A percentile compares a stretch with the other conserved stretches of the same genome.
Evolutionary conservation across 2,113 vertebrate species (phyloP).

Genomic region (Oreotrochilus melanogaster): DNA sequence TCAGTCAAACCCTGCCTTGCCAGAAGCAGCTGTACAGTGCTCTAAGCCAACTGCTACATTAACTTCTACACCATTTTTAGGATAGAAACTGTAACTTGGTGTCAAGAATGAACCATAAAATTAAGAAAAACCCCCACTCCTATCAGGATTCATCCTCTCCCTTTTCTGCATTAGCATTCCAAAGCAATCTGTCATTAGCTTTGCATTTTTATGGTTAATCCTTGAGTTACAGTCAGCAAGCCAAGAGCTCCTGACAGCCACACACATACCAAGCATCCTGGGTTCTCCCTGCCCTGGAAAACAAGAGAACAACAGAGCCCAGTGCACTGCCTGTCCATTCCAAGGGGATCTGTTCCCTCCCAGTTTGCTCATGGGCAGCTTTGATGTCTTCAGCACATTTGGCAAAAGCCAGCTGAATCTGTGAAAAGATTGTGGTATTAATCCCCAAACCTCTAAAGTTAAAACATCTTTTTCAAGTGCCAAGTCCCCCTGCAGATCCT

Average conservation of each 20-base stretch:
- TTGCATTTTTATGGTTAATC: not conserved
- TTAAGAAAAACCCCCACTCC: not conserved
- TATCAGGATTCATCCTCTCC: not conserved
- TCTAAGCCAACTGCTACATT: not conserved
- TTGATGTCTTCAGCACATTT: slow-evolving; percentile 86
- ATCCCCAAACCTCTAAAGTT: not conserved
- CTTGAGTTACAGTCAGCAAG: not conserved
- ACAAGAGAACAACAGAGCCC: slow-evolving; percentile 71
- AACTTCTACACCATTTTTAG: not conserved
- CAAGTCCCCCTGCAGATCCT: not conserved
- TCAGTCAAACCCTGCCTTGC: not conserved
- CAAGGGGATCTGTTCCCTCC: not conserved
- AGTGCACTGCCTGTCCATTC: slow-evolving; percentile 77
- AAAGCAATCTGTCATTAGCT: rapidly evolving
- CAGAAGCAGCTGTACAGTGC: not conserved
- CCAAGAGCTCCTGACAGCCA: not conserved
- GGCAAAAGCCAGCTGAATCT: slow-evolving; percentile 88
- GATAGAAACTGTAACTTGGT: not conserved
- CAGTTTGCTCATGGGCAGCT: slow-evolving; percentile 34
- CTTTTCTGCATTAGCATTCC: not conserved
- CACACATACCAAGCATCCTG: slow-evolving; percentile 86
- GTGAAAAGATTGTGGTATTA: not conserved
- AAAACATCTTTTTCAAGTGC: no score
- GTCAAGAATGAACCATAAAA: not conserved
- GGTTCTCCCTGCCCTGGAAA: slow-evolving; percentile 82